Base-by-base conservation (phyloP, 1,140 invertebrate species). In the Polypedilum vanderplanki region DNA sequence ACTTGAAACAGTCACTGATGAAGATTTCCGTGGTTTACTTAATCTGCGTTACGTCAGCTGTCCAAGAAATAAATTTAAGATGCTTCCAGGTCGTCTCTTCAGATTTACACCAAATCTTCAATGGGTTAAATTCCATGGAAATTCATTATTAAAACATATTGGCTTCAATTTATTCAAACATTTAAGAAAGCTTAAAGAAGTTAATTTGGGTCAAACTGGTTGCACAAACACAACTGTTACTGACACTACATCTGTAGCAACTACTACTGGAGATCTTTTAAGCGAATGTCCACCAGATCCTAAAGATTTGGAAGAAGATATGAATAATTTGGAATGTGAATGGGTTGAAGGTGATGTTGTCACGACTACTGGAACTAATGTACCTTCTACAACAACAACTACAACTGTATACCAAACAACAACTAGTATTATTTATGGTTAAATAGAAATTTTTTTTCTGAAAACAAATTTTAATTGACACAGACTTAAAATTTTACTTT, bases 261-360 rank as follows among this genome's bases (percentile, higher is more conserved):
- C 9, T 12, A 57, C 15, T 57, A 12, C 46, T 15, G 12, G 12
- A 12, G 3, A n/a, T 12, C n/a, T 57, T 12, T n/a, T 57, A n/a
- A 3, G 46, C 1, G 9, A 8, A 57, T 57, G 46, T 57, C 46
- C 46, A 57, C 46, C 46, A 15, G 46, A 57, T 57, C 9, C 10
- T 4, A 12, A 57, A n/a, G 46, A 57, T 57, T 57, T 57, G 10
- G 12, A 12, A 15, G 46, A 57, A n/a, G 46, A 57, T 15, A n/a
- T 57, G 46, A n/a, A 57, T 57, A n/a, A n/a, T n/a, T 12, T 57
- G 46, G 12, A 57, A 57, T 57, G 46, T 57, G 46, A 57, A n/a
- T 57, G 24, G 24, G 24, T 33, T 33, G 24, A 33, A 33, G 24
- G 24, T 33, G 24, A 33, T 3, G 24, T 3, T 33, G 24, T 33